Conservation (phyloP, 2,113 vertebrate species). For the Corvus cornix region DNA sequence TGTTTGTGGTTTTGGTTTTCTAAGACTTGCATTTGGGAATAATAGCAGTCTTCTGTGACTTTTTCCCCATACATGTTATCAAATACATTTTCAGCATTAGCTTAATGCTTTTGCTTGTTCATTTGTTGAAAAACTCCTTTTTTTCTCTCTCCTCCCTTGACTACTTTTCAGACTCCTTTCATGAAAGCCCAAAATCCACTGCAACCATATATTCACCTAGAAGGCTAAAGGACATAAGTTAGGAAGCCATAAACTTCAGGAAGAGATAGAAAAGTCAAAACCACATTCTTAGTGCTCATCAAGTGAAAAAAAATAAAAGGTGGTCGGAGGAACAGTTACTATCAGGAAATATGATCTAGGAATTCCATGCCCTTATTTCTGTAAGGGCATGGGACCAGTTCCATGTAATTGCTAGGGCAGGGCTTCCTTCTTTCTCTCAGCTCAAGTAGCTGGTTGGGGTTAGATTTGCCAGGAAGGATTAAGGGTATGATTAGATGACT, state of each 20-base stretch:
- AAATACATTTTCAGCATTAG: not conserved
- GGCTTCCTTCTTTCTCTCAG: not conserved
- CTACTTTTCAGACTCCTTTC: not conserved
- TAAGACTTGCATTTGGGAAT: not conserved
- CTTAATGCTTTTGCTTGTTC: not conserved
- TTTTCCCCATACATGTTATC: not conserved
- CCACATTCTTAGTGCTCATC: not conserved
- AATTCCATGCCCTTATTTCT: not conserved
- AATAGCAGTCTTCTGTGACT: not conserved
- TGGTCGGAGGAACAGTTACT: not conserved
- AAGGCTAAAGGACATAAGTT: not conserved
- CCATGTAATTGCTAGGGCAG: not conserved
- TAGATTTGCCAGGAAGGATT: conserved; percentile 46
- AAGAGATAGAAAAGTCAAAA: not conserved
- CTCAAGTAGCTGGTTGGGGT: not conserved
- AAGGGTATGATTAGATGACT: conserved; percentile 58
- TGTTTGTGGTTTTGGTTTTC: not conserved
- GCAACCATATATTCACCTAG: not conserved
- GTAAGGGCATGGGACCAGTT: not conserved
- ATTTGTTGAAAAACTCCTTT: not conserved
- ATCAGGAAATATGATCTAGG: not conserved
- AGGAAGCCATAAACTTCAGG: not conserved
- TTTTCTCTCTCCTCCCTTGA: not conserved
- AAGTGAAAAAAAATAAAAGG: not conserved
- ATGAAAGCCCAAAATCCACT: not conserved